Evolutionary conservation across 2,888 invertebrate species (phyloP), one percentile per base, ranked within the genome.

Genomic region (Chalcis sispes): DNA sequence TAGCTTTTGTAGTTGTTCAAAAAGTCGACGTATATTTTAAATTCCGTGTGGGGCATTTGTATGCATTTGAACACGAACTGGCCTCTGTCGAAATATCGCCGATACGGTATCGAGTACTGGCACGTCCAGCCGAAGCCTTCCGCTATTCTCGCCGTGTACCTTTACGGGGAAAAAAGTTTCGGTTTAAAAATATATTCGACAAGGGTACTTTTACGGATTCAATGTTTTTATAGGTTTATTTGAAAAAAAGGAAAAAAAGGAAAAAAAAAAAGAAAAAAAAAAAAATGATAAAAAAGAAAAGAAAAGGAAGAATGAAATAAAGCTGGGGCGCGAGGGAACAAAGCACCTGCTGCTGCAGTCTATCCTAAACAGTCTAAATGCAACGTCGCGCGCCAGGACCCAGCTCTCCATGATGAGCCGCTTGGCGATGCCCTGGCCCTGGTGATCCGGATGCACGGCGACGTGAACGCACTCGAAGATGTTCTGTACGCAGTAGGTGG

Each of bases 371-470:
- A 84, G 72, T 56, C 79, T 75, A 73, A 80, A 84, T 25, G 81
- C 82, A 50, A 82, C 82, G 66, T 86, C 84, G 29, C 84, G 80
- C 2, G 87, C 85, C 20, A 85, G 74, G 42, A 76, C 36, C 86
- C 85, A 86, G 59, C 86, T 86, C 58, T 87, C 83, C 25, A 64
- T 56, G 1, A 87, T 50, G 36, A 87, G 83, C 46, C 80, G 81
- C 61, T 18, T 81, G 7, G 79, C 86, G 25, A 87, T 72, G 4
- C 85, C 85, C 2, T 71, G 36, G 20, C 81, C 77, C n/a, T 77
- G 81, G 65, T 81, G 82, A 15, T 81, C 80, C 1, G 73, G 59
- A 25, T 80, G 80, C 13, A 87, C 85, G 2, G 83, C 81, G 2
- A 87, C 32, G 58, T 81, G 79, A 23, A 79, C 73, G 70, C 84